Evolutionary conservation across 2,888 invertebrate species (phyloP).

Genomic region (Syrphus vitripennis): DNA sequence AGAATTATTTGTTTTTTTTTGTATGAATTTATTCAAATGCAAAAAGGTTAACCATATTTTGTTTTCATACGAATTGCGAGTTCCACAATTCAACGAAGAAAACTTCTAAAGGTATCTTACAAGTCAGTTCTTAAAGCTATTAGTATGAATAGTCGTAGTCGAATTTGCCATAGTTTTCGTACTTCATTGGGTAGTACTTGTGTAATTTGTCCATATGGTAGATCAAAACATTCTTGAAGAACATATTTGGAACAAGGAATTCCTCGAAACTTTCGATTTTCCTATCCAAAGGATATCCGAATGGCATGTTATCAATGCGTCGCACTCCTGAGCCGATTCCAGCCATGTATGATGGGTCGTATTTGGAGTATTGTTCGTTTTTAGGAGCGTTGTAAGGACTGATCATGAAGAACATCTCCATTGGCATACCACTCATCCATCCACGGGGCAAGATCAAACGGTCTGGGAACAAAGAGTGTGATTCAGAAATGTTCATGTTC

Average conservation of each 20-base stretch:
- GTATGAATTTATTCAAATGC: not conserved
- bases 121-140: constrained; percentile 15
- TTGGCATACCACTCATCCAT: constrained; percentile 85
- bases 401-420: constrained; percentile 85
- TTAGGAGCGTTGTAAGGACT: constrained; percentile 83
- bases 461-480: constrained; percentile 86
- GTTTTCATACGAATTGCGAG: not conserved
- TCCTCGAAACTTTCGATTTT: constrained; percentile 82
- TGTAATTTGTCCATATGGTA: constrained; percentile 84
- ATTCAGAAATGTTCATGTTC: constrained; percentile 83
- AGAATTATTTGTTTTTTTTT: not conserved
- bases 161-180: constrained; percentile 76
- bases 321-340: constrained; percentile 83
- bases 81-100: not conserved
- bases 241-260: constrained; percentile 87
- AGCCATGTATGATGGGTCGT: constrained; percentile 82
- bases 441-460: constrained; percentile 89
- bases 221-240: constrained; percentile 85
- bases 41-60: too few relatives aligned
- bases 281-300: constrained; percentile 90
- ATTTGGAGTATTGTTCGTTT: constrained; percentile 77
- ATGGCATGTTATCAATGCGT: constrained; percentile 84
- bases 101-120: not conserved
- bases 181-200: constrained; percentile 73
- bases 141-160: constrained; percentile 73